A percentile compares a stretch with the other conserved stretches of the same genome.
Evolutionary conservation across 2,113 vertebrate species (phyloP).

Genomic region (Zeus faber): DNA sequence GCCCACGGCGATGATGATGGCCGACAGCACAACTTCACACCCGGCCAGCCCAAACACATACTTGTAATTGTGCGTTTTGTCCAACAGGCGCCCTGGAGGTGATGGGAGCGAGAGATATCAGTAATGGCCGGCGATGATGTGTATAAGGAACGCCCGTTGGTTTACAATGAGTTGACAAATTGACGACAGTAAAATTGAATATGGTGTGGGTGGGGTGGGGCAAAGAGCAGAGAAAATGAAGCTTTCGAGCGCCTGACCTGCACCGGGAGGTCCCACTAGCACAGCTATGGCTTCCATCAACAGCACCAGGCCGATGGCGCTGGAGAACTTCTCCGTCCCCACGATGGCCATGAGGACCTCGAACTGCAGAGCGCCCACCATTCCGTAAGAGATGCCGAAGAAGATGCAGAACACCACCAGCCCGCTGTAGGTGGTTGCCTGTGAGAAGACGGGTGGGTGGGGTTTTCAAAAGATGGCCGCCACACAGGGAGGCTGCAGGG

Average conservation of each 20-base stretch:
- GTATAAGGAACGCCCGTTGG: neutral
- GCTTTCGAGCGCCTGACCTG: slow-evolving; percentile 84
- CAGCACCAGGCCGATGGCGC: slow-evolving; percentile 92
- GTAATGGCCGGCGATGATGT: neutral
- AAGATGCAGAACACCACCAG: slow-evolving; percentile 92
- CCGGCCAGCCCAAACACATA: slow-evolving; percentile 90
- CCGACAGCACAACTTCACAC: slow-evolving; percentile 81
- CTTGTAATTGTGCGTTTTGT: slow-evolving; percentile 82
- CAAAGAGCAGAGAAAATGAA: neutral
- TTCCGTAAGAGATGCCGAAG: slow-evolving; percentile 95
- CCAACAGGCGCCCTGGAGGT: slow-evolving; percentile 83
- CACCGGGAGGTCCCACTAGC: slow-evolving; percentile 88
- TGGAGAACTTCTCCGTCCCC: slow-evolving; percentile 90
- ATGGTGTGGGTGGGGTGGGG: too few species aligned
- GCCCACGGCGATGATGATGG: slow-evolving; percentile 78
- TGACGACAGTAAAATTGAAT: too few species aligned
- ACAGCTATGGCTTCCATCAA: slow-evolving; percentile 90
- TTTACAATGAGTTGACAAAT: too few species aligned
- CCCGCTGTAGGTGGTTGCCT: slow-evolving; percentile 73
- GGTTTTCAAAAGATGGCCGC: too few species aligned
- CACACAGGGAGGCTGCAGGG: too few species aligned
- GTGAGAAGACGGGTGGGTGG: neutral
- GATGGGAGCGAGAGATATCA: neutral
- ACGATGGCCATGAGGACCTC: slow-evolving; percentile 98
- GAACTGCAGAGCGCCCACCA: slow-evolving; percentile 97